A percentile compares a stretch with the other conserved stretches of the same genome.
Conservation (phyloP, 2,113 vertebrate genomes). For the Elachura formosa region DNA sequence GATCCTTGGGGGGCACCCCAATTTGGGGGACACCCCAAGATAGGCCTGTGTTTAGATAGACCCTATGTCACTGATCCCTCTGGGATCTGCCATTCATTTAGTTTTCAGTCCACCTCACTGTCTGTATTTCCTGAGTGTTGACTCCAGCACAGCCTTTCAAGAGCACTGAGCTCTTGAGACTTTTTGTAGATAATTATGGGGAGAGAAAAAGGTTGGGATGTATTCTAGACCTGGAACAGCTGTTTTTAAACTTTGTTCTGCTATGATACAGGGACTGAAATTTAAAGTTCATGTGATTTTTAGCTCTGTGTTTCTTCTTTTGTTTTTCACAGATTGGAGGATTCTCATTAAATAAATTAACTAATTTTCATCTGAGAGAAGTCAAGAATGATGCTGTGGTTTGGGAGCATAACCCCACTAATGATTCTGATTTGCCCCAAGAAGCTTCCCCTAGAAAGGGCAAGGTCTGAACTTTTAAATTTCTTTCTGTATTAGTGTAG, state of each 20-base stretch:
- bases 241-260: background rate
- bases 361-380: conserved; percentile 78
- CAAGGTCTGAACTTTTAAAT: conserved; percentile 72
- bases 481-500: background rate
- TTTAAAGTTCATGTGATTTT: background rate
- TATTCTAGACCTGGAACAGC: background rate
- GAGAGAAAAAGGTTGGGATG: background rate
- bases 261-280: background rate
- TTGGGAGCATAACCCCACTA: conserved; percentile 74
- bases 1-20: background rate
- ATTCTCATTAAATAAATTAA: conserved; percentile 80
- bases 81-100: background rate
- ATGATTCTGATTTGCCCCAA: conserved; percentile 57
- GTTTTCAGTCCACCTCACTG: background rate
- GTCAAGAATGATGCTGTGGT: conserved; percentile 72
- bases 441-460: conserved; percentile 65
- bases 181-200: background rate
- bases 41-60: background rate
- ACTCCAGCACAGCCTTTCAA: background rate
- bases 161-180: background rate
- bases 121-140: background rate
- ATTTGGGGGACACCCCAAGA: background rate
- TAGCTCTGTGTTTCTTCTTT: background rate
- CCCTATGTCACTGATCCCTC: background rate
- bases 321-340: conserved; percentile 71